Evolutionary conservation across 1,140 invertebrate genomes (phyloP), one percentile per base, ranked within the genome.

Genomic region (Temnothorax nylanderi): DNA sequence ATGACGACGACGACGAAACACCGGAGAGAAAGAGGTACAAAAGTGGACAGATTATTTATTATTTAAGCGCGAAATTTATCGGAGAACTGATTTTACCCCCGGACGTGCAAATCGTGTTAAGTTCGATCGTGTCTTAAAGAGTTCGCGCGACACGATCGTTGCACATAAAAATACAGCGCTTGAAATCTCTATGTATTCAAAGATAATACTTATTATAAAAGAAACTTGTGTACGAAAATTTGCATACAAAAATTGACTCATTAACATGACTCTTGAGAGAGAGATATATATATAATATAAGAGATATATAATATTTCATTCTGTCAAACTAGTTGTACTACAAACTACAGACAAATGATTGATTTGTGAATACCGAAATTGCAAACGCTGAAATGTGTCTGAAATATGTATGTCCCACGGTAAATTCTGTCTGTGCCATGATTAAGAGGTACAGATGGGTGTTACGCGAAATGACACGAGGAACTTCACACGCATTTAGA

Each of bases 21-120:
- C 7, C n/a, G n/a, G 62, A 21, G n/a, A 18, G 67, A 47, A 47
- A 75, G 65, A 56, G 47, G 26, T 47, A 72, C 41, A 16, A 44
- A 81, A 81, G 51, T 44, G 11, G 21, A 75, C 54, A 10, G 41
- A 60, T 84, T 84, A 84, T 84, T 84, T 75, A 49, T 84, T 60
- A 75, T 74, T 81, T 56, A 81, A 58, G 16, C 64, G 64, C 32
- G 6, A 56, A 56, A 71, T 56, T 81, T 56, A 69, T 56, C 37
- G 64, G 44, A 67, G 8, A 51, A 51, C 32, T 71, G 51, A 69
- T 41, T 32, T 44, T 56, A 13, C 21, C 37, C 0, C 16, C 32
- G 65, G 4, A n/a, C 34, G 49, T 71, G 78, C 6, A 71, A 60
- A 74, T 74, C 54, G 26, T 49, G 34, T 74, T 60, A 74, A 74